A percentile compares a stretch with the other conserved stretches of the same genome.
These are phyloP conservation scores for Anoplopoma fimbria DNA, from an alignment of 2,113 vertebrate species.

Conservation along the genomic window DNA sequence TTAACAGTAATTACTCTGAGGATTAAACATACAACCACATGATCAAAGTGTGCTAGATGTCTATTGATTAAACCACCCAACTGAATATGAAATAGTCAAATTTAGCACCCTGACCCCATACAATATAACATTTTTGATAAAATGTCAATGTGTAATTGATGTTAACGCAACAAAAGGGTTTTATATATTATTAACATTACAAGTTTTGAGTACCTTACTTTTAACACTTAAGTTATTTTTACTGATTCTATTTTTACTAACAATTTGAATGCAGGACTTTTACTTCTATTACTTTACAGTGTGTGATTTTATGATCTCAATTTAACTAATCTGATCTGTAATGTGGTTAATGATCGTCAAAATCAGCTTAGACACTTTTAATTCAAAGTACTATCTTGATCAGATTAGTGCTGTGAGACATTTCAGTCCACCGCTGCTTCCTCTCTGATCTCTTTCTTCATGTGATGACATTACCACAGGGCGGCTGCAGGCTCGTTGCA, in stretches of 20 bases:
- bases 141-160: no score
- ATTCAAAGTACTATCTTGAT: background rate
- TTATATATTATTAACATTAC: no score
- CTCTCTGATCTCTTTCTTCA: background rate
- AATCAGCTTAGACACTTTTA: background rate
- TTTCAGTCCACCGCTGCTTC: background rate
- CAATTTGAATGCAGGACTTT: background rate
- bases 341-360: background rate
- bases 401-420: background rate
- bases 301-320: background rate
- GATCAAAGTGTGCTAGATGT: background rate
- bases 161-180: no score
- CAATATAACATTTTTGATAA: background rate
- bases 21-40: background rate
- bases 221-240: background rate
- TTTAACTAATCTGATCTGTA: background rate
- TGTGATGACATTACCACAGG: slow-evolving; percentile 65
- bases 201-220: background rate
- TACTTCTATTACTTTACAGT: background rate
- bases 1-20: background rate
- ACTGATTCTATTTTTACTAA: background rate
- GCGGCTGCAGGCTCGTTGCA: slow-evolving; percentile 85
- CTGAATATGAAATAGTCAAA: background rate
- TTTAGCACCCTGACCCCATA: background rate
- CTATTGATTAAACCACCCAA: background rate